These are phyloP conservation scores for Paedocypris sp. DNA, from an alignment of 2,113 vertebrate genomes.

Conservation along the genomic window DNA sequence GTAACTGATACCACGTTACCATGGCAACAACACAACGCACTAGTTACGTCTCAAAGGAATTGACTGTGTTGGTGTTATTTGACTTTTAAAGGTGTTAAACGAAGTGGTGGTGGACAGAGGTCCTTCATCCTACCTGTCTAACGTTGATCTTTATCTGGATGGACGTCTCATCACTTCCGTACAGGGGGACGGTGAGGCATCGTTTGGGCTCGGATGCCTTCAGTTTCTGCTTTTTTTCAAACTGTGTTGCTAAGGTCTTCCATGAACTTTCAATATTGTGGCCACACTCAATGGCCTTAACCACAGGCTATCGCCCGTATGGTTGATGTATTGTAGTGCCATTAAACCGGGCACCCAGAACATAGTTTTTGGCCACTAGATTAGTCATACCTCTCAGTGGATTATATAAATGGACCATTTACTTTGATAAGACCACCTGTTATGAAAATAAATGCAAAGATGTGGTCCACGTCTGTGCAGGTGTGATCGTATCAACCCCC, in stretches of 20 bases:
- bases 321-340: no score
- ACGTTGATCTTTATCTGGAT: constrained; percentile 68
- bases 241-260: background rate
- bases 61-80: background rate
- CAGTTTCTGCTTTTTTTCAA: no score
- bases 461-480: constrained; percentile 34
- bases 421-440: background rate
- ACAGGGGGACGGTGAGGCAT: constrained; percentile 69
- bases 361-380: no score
- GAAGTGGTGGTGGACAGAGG: constrained; percentile 72
- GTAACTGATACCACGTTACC: constrained; percentile 28
- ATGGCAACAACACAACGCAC: background rate
- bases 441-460: constrained; percentile 12
- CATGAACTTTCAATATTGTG: no score
- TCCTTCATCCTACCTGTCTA: constrained; percentile 69
- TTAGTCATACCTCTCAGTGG: background rate
- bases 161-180: constrained; percentile 71
- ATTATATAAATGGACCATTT: background rate
- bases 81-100: constrained; percentile 58
- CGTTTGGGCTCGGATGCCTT: no score
- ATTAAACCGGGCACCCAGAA: no score
- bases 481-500: constrained; percentile 68
- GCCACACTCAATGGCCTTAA: background rate
- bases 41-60: background rate
- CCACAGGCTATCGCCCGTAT: no score